These are phyloP conservation scores for Acrocephalus scirpaceus DNA, from an alignment of 2,797 vertebrate species.

Conservation along the genomic window DNA sequence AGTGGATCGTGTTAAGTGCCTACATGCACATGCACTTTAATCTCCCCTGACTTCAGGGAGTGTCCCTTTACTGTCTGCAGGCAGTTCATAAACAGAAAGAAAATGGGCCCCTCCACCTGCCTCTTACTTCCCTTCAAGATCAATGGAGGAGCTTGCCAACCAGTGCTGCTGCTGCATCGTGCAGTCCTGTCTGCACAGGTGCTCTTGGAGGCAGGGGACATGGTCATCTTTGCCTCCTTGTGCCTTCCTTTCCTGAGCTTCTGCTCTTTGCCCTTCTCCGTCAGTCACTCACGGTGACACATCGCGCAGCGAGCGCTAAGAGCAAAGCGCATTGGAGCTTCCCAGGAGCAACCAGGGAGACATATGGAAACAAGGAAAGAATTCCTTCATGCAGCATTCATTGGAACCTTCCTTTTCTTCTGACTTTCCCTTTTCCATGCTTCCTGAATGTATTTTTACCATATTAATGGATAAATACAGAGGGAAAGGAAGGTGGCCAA, in stretches of 20 bases:
- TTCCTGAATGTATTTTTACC: neutral
- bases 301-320: fast-evolving
- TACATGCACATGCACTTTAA: neutral
- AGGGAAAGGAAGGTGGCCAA: neutral
- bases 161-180: fast-evolving
- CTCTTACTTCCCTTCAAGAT: neutral
- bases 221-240: neutral
- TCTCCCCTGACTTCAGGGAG: neutral
- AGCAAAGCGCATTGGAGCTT: neutral
- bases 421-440: neutral
- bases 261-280: neutral
- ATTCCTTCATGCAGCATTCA: neutral
- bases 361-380: neutral
- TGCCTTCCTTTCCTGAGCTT: neutral
- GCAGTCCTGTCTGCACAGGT: neutral
- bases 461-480: neutral
- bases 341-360: neutral
- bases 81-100: neutral
- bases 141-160: neutral
- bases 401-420: neutral
- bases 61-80: neutral
- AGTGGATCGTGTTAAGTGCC: neutral
- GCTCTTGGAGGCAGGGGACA: neutral
- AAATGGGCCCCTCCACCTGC: neutral
- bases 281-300: fast-evolving